Evolutionary conservation across 2,113 vertebrate genomes (phyloP).

Genomic region (Haplochromis burtoni): DNA sequence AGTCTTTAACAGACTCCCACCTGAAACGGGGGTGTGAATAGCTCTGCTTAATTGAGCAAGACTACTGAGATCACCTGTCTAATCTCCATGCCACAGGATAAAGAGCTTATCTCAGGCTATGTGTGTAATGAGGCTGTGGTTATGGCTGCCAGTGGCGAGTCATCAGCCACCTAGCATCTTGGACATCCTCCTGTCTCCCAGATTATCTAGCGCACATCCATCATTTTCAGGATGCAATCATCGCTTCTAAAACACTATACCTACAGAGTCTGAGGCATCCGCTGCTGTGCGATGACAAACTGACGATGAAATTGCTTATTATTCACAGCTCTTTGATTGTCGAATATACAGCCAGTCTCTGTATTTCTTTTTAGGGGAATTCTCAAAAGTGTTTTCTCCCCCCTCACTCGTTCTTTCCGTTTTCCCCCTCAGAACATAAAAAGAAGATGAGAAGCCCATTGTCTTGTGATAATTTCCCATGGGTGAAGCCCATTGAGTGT

Average conservation of each 20-base stretch:
- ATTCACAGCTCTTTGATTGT: slow-evolving; percentile 60
- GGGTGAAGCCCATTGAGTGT: slow-evolving; percentile 56
- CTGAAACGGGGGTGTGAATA: slow-evolving; percentile 5
- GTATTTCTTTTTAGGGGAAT: slow-evolving; percentile 8
- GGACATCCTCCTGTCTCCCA: slow-evolving; percentile 51
- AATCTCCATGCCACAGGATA: slow-evolving; percentile 35
- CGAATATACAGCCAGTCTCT: slow-evolving; percentile 7
- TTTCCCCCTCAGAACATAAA: slow-evolving; percentile 50
- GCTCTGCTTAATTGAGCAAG: slow-evolving; percentile 58
- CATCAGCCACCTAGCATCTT: slow-evolving; percentile 35
- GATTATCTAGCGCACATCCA: slow-evolving; percentile 54
- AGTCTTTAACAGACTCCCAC: neutral
- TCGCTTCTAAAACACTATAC: slow-evolving; percentile 49
- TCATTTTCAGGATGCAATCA: slow-evolving; percentile 71
- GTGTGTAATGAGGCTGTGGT: slow-evolving; percentile 67
- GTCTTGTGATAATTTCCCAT: slow-evolving; percentile 69
- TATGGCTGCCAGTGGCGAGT: slow-evolving; percentile 35
- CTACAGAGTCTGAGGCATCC: slow-evolving; percentile 47
- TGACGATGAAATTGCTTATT: slow-evolving; percentile 64
- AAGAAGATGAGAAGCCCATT: slow-evolving; percentile 49
- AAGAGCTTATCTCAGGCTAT: slow-evolving; percentile 43
- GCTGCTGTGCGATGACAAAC: slow-evolving; percentile 40
- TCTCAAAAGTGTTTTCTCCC: slow-evolving; percentile 12
- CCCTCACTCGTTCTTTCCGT: neutral
- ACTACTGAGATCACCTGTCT: slow-evolving; percentile 38